phyloP scores from a whole-genome alignment of 2,113 vertebrate genomes.

The Calyptomena viridis region DNA sequence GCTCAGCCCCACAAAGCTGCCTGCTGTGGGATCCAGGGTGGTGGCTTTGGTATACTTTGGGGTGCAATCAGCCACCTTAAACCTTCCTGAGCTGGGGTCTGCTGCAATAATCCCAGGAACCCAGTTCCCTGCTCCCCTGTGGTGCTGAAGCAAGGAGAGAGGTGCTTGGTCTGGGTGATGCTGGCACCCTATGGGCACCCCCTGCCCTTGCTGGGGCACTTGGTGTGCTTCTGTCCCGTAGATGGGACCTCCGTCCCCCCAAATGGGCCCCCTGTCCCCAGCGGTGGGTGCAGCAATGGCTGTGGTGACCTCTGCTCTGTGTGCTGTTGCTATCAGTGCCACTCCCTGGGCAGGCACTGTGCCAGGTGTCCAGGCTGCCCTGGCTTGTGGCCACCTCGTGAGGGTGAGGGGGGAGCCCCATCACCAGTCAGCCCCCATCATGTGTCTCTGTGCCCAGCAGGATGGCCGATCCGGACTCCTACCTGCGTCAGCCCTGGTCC shows the following conservation, averaged over 20 bases:
- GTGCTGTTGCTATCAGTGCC: neutral
- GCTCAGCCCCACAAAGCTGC: rapidly evolving
- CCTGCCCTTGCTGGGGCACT: neutral
- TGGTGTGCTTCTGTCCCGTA: neutral
- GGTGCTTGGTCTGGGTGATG: neutral
- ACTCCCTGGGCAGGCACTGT: neutral
- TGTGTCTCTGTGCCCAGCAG: neutral
- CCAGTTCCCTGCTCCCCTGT: neutral
- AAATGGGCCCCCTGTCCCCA: neutral
- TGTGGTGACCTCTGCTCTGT: neutral
- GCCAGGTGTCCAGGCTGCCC: neutral
- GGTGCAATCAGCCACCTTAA: neutral
- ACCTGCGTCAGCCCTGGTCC: slow-evolving; percentile 35
- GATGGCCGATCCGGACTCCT: neutral
- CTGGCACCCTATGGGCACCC: no score
- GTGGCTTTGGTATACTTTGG: neutral
- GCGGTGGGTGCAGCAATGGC: neutral
- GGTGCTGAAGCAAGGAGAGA: neutral
- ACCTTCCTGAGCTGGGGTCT: rapidly evolving
- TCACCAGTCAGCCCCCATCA: neutral
- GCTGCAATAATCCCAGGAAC: neutral
- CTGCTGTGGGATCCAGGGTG: neutral
- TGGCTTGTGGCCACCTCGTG: neutral
- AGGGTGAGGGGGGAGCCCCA: rapidly evolving
- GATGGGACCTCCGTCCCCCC: neutral